A percentile compares a stretch with the other conserved stretches of the same genome.
These are phyloP conservation scores for Climacteris rufus DNA, from an alignment of 2,113 vertebrate genomes.

Conservation along the genomic window DNA sequence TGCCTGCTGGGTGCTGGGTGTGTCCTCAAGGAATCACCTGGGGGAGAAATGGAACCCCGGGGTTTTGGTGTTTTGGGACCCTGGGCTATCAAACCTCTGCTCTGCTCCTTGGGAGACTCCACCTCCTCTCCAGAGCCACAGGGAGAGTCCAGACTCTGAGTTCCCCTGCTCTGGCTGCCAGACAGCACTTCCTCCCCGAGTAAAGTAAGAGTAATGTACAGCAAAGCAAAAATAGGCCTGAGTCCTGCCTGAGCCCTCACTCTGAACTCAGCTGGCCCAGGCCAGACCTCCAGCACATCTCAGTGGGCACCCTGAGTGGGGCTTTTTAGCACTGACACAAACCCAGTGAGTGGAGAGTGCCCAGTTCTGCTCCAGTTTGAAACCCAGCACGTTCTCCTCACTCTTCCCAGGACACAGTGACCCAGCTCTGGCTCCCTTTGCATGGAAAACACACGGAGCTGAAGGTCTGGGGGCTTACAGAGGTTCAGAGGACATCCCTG, in stretches of 20 bases:
- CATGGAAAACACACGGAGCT: neutral
- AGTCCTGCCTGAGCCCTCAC: neutral
- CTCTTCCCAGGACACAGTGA: neutral
- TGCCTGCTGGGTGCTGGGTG: neutral
- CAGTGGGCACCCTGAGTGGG: neutral
- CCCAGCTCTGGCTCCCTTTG: neutral
- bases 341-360: neutral
- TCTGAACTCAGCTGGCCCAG: neutral
- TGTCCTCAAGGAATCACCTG: neutral
- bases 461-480: neutral
- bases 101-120: neutral
- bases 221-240: neutral
- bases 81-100: neutral
- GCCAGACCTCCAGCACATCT: neutral
- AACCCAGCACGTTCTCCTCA: fast-evolving
- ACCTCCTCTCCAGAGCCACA: neutral
- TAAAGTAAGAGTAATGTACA: neutral
- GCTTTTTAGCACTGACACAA: neutral
- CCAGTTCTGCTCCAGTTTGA: neutral
- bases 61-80: neutral
- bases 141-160: neutral
- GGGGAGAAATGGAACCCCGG: neutral
- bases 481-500: neutral
- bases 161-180: neutral
- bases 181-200: neutral